These are phyloP conservation scores for Leptinotarsa tumamoca DNA, from an alignment of 2,888 invertebrate genomes.

Conservation along the genomic window DNA sequence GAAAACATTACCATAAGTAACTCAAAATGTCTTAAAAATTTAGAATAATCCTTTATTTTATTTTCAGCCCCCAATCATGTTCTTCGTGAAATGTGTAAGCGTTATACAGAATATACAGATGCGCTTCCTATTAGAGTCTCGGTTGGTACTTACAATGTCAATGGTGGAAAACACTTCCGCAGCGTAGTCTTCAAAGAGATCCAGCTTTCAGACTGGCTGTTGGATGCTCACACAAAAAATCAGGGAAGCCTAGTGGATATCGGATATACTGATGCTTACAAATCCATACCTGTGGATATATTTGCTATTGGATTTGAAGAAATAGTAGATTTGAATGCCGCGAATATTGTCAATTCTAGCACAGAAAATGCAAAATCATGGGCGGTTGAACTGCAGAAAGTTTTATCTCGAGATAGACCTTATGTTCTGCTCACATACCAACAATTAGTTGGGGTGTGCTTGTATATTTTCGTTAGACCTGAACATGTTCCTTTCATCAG, in stretches of 20 bases:
- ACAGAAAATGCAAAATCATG: constrained; percentile 93
- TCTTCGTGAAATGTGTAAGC: constrained; percentile 85
- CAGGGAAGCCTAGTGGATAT: constrained; percentile 66
- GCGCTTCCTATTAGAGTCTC: constrained; percentile 81
- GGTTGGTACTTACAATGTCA: constrained; percentile 98
- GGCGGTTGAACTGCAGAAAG: constrained; percentile 95
- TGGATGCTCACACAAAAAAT: constrained; percentile 82
- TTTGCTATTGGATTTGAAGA: constrained; percentile 99
- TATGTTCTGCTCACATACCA: constrained; percentile 94
- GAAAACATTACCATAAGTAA: too few species aligned
- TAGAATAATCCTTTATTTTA: too few species aligned
- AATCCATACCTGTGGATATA: constrained; percentile 82
- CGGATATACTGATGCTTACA: constrained; percentile 65
- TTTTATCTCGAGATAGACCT: constrained; percentile 83
- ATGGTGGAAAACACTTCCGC: constrained; percentile 98
- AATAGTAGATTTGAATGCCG: constrained; percentile 98
- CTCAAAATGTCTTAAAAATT: too few species aligned
- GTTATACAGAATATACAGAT: constrained; percentile 82
- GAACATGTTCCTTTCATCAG: constrained; percentile 89
- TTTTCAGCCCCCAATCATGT: constrained; percentile 81
- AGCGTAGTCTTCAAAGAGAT: constrained; percentile 94
- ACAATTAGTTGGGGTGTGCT: constrained; percentile 96
- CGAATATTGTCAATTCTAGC: constrained; percentile 96
- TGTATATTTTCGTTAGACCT: constrained; percentile 93
- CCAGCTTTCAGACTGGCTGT: constrained; percentile 87